Conservation (phyloP, 2,888 invertebrate genomes). For the Drosophila flavopinicola region DNA sequence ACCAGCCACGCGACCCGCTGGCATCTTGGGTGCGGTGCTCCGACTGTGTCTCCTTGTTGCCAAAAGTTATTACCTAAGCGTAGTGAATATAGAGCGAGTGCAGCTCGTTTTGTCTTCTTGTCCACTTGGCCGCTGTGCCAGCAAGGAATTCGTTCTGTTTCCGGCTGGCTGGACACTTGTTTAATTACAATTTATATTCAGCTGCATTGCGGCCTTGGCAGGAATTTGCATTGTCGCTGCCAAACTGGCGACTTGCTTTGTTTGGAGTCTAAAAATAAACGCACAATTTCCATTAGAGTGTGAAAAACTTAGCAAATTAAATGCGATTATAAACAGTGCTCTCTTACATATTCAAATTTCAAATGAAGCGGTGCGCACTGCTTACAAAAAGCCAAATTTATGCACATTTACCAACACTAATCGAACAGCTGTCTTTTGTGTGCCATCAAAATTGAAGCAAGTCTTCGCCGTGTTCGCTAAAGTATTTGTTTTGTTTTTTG, state of each 20-base stretch:
- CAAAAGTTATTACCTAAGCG: constrained; percentile 19
- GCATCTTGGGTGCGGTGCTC: constrained; percentile 75
- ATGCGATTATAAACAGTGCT: background rate
- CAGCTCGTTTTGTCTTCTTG: constrained; percentile 8
- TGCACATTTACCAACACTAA: constrained; percentile 36
- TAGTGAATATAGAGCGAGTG: constrained; percentile 13
- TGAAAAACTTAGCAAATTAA: background rate
- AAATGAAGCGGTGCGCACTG: constrained; percentile 11
- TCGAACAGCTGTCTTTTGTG: constrained; percentile 32
- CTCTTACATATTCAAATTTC: constrained; percentile 1
- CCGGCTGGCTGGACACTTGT: constrained; percentile 8
- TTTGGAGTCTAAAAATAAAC: background rate
- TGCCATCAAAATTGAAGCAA: constrained; percentile 5
- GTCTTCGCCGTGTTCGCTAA: background rate
- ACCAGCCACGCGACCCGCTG: constrained; percentile 84
- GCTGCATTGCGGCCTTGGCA: constrained; percentile 35
- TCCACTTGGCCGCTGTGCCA: constrained; percentile 50
- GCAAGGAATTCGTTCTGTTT: constrained; percentile 4
- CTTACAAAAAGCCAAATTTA: background rate
- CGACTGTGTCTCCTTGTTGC: constrained; percentile 20
- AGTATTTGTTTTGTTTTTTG: background rate
- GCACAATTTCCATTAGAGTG: constrained; percentile 2
- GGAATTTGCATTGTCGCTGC: constrained; percentile 18
- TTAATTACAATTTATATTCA: constrained; percentile 54
- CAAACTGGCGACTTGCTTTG: constrained; percentile 9